phyloP scores from a whole-genome alignment of 2,888 invertebrate species.

The Miltochrista miniata region DNA sequence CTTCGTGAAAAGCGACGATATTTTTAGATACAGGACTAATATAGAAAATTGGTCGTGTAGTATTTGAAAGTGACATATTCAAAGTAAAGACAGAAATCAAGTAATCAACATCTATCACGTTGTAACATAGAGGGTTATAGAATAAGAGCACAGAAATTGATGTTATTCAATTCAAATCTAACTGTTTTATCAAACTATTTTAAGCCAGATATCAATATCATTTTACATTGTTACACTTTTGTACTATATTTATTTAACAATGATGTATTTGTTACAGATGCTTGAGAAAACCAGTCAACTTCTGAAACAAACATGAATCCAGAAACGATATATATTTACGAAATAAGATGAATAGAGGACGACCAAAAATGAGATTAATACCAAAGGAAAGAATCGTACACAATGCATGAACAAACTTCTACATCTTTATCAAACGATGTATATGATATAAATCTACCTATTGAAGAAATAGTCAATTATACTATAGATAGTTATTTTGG shows the following conservation, averaged over 20 bases:
- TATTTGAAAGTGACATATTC: too few species aligned
- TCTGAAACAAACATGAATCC: conserved; percentile 40
- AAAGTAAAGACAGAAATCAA: too few species aligned
- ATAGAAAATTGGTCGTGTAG: too few species aligned
- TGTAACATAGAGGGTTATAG: too few species aligned
- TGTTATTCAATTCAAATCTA: too few species aligned
- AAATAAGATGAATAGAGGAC: conserved; percentile 71
- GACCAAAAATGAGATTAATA: conserved; percentile 61
- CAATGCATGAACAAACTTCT: conserved; percentile 66
- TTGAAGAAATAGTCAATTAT: conserved; percentile 28
- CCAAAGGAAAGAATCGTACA: conserved; percentile 43
- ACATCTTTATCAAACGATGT: conserved; percentile 35
- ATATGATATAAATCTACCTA: conserved; percentile 22
- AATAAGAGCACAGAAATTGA: too few species aligned
- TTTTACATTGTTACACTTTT: too few species aligned
- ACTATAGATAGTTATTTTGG: conserved; percentile 27
- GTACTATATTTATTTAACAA: conserved; percentile 5
- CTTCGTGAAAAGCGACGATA: too few species aligned
- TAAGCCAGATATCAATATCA: too few species aligned
- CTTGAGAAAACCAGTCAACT: conserved; percentile 23
- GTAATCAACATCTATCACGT: too few species aligned
- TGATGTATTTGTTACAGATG: conserved; percentile 61
- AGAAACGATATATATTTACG: conserved; percentile 65
- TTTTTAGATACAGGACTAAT: too few species aligned
- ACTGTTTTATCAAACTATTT: too few species aligned